Evolutionary conservation across 2,888 invertebrate genomes (phyloP).

Genomic region (Escarpia spicata): DNA sequence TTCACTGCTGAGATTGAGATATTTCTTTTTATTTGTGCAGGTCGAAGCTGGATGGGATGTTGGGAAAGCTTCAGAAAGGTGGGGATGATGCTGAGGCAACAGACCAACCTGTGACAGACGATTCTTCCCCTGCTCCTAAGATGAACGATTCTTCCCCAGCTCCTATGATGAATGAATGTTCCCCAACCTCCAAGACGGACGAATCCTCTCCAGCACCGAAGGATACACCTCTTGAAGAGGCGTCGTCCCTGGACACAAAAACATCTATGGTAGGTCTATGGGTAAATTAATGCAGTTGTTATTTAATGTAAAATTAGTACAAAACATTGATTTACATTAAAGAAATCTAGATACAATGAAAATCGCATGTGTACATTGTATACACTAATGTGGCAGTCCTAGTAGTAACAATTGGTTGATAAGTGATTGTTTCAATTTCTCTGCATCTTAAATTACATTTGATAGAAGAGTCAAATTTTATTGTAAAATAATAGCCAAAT

Average conservation of each 20-base stretch:
- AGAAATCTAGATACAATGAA: too few relatives aligned
- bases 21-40: background rate
- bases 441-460: background rate
- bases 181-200: too few relatives aligned
- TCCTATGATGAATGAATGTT: too few relatives aligned
- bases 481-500: background rate
- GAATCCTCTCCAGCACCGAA: background rate
- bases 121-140: too few relatives aligned
- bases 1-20: background rate
- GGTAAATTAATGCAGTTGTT: background rate
- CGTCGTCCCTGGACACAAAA: background rate
- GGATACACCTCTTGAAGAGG: background rate
- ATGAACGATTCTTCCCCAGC: too few relatives aligned
- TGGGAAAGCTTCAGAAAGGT: slow-evolving; percentile 12
- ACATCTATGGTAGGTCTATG: background rate
- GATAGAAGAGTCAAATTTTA: background rate
- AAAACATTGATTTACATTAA: too few relatives aligned
- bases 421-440: background rate
- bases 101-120: background rate
- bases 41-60: background rate
- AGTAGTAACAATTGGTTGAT: background rate
- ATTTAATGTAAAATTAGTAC: background rate
- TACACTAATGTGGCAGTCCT: too few relatives aligned
- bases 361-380: too few relatives aligned
- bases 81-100: background rate